Evolutionary conservation across 2,113 vertebrate genomes (phyloP).

Genomic region (Vireo altiloquus): DNA sequence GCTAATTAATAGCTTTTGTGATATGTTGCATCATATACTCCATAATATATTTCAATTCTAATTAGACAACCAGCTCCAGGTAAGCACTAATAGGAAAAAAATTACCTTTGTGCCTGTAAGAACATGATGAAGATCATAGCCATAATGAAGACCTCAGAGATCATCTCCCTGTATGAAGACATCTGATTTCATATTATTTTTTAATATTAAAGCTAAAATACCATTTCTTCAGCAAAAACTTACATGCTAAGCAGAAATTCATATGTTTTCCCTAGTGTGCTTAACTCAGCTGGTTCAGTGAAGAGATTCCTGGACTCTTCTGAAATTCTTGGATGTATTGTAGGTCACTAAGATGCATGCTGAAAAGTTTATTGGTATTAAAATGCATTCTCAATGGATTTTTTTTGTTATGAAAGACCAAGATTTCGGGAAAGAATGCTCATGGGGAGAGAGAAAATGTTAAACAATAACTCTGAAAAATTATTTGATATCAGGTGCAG

Average conservation of each 20-base stretch:
- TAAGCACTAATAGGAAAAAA: neutral
- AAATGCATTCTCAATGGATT: neutral
- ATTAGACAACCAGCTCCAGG: neutral
- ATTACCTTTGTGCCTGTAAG: neutral
- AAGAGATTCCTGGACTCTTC: neutral
- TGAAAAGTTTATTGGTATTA: neutral
- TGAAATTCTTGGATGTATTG: neutral
- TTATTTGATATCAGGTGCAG: neutral
- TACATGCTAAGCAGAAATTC: neutral
- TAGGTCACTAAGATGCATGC: neutral
- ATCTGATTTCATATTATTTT: neutral
- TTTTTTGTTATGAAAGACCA: neutral
- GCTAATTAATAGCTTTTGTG: neutral
- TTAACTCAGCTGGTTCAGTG: neutral
- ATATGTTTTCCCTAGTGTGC: neutral
- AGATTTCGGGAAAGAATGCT: neutral
- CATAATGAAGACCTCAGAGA: neutral
- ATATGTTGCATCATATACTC: neutral
- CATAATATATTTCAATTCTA: neutral
- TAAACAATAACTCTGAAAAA: constrained; percentile 1
- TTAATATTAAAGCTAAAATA: neutral
- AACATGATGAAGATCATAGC: neutral
- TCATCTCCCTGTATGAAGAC: neutral
- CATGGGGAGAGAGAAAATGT: constrained; percentile 3
- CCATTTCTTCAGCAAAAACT: neutral